These are phyloP conservation scores for Zaprionus ornatus DNA, from an alignment of 1,140 invertebrate species.

Conservation along the genomic window DNA sequence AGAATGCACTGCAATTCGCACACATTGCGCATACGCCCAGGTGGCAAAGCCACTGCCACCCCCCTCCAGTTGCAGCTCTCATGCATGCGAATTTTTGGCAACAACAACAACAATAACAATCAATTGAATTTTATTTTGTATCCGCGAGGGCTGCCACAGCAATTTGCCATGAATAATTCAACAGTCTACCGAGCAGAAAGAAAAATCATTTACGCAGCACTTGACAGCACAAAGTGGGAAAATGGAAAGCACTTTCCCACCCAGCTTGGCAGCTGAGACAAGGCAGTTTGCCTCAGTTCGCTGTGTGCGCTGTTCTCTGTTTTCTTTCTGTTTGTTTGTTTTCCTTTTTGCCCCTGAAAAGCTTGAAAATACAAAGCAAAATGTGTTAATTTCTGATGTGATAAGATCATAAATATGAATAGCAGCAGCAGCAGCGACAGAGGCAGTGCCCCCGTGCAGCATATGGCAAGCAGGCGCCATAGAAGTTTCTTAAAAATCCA, in stretches of 20 bases:
- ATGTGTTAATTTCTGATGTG: constrained; percentile 36
- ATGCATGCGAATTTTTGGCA: constrained; percentile 6
- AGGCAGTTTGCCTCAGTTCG: neutral
- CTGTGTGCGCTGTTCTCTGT: neutral
- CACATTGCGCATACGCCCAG: constrained; percentile 31
- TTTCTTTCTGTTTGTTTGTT: constrained; percentile 18
- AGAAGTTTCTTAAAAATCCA: neutral
- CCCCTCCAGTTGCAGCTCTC: neutral
- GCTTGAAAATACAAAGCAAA: constrained; percentile 7
- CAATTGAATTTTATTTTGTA: neutral
- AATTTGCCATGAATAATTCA: constrained; percentile 69
- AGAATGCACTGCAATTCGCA: constrained; percentile 1
- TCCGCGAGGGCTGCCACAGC: neutral
- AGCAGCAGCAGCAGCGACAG: neutral
- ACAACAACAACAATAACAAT: constrained; percentile 10
- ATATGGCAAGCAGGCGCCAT: constrained; percentile 28
- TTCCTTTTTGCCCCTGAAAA: neutral
- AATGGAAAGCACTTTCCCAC: constrained; percentile 6
- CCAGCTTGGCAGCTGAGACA: neutral
- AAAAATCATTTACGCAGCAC: constrained; percentile 64
- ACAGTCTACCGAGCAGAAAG: constrained; percentile 17
- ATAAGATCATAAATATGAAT: constrained; percentile 39
- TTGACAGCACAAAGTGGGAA: constrained; percentile 14
- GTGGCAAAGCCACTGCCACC: neutral
- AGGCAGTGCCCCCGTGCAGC: constrained; percentile 3